Evolutionary conservation across 1,140 invertebrate species (phyloP).

Genomic region (Meloidogyne chitwoodi): DNA sequence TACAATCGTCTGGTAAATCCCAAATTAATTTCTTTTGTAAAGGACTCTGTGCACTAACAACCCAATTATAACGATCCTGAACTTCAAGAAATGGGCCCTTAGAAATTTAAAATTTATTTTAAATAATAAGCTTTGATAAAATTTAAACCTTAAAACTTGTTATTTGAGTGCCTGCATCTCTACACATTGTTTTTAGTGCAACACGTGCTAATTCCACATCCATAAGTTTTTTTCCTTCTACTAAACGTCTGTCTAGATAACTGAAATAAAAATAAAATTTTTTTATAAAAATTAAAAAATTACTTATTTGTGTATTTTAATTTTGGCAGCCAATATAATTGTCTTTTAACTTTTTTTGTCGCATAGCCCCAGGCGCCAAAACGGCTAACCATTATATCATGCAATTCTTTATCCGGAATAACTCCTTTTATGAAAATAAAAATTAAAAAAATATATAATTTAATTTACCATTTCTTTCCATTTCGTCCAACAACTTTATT

Average conservation of each 20-base stretch:
- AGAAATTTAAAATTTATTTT: constrained; percentile 6
- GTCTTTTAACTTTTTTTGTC: constrained; percentile 77
- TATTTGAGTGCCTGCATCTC: constrained; percentile 73
- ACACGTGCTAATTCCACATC: constrained; percentile 76
- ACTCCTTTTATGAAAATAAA: constrained; percentile 67
- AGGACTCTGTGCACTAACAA: constrained; percentile 80
- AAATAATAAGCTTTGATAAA: constrained; percentile 61
- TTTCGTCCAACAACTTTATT: constrained; percentile 78
- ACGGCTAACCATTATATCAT: constrained; percentile 73
- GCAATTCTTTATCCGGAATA: constrained; percentile 81
- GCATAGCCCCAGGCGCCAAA: constrained; percentile 78
- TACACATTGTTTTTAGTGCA: constrained; percentile 78
- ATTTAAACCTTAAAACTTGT: constrained; percentile 67
- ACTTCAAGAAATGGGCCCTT: constrained; percentile 61
- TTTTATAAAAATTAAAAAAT: neutral
- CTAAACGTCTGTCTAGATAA: constrained; percentile 75
- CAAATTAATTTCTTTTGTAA: constrained; percentile 72
- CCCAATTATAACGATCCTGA: constrained; percentile 79
- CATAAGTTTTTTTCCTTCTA: constrained; percentile 63
- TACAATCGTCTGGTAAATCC: constrained; percentile 67
- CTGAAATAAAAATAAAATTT: neutral
- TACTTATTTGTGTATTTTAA: constrained; percentile 80
- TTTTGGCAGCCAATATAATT: constrained; percentile 98
- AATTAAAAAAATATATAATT: constrained; percentile 12
- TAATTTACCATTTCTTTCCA: constrained; percentile 72